Base-by-base conservation (phyloP, 23 tunicate genomes). In the Halocynthia roretzi region DNA sequence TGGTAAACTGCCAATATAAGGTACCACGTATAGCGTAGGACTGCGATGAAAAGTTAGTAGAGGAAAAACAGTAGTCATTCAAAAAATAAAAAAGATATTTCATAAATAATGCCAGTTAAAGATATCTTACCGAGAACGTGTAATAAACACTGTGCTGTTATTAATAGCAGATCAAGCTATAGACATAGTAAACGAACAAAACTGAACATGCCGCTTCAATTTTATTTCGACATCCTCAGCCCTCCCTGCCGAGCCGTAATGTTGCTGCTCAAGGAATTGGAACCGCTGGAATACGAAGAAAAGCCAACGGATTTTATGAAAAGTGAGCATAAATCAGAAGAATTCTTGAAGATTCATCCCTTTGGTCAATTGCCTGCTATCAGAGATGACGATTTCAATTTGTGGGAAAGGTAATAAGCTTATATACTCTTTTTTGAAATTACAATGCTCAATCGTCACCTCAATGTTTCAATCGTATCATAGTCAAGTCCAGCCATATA, bases 341-440 rank as follows among this genome's bases (percentile, higher is more conserved):
- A 49, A 51, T 72, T 44, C 31, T 2, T 50, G 61, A 50, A 72
- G 19, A 44, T 72, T 12, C 49, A 72, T 18, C 77, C 77, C 14
- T 14, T 10, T 10, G 62, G 62, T 44, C n/a, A 72, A 23, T 61
- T 72, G 15, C 77, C 77, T 2, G 77, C 77, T 12, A 48, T 72
- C 61, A 48, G 31, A 14, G 61, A 72, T 51, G 77, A 23, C 14
- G 14, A 14, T 48, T 50, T 72, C 61, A 49, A 14, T 11, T 48
- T 72, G 14, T 61, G 61, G 51, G 77, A 72, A 50, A 72, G 77
- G 77, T 72, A 14, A 72, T 49, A 48, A 19, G 14, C n/a, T 18
- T 19, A 11, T 19, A 11, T 68, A 18, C n/a, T 18, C 2, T 68
- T 2, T 68, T 1, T 60, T 60, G 64, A 60, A n/a, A 60, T 60